phyloP scores from a whole-genome alignment of 35 echinoderm and acorn worm species.

The Acanthaster planci region DNA sequence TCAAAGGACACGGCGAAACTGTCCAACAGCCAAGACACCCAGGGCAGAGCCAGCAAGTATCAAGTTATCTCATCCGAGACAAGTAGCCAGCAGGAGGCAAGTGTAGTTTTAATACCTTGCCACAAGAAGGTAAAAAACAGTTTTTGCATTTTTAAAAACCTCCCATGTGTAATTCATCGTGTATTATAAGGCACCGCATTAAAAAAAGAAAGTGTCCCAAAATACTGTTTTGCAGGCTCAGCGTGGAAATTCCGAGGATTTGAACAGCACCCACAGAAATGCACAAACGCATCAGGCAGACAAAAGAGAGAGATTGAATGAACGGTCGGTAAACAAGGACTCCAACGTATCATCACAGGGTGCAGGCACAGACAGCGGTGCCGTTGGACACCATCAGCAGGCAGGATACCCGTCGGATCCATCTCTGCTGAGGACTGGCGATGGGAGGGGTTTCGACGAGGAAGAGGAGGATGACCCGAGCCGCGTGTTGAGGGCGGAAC shows the following conservation, averaged over 20 bases:
- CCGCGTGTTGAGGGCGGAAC: background rate
- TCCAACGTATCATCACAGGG: background rate
- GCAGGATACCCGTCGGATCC: background rate
- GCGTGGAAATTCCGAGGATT: background rate
- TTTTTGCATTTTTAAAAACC: no score
- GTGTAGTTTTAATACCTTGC: background rate
- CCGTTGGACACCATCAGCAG: background rate
- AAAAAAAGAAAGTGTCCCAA: no score
- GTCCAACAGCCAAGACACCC: background rate
- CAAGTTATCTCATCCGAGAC: slow-evolving; percentile 4
- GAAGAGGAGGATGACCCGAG: background rate
- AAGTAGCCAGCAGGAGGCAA: slow-evolving; percentile 7
- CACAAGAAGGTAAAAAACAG: no score
- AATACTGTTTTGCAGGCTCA: background rate
- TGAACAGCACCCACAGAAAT: background rate
- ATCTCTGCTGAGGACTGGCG: background rate
- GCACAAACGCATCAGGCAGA: background rate
- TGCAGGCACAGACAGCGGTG: background rate
- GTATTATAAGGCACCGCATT: no score
- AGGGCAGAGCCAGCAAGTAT: background rate
- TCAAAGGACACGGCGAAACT: background rate
- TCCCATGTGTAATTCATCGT: no score
- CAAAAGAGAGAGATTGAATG: background rate
- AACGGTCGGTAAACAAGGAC: background rate
- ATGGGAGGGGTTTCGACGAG: background rate